A percentile compares a stretch with the other conserved stretches of the same genome.
phyloP scores from a whole-genome alignment of 2,888 invertebrate species.

The Orthosia cruda region DNA sequence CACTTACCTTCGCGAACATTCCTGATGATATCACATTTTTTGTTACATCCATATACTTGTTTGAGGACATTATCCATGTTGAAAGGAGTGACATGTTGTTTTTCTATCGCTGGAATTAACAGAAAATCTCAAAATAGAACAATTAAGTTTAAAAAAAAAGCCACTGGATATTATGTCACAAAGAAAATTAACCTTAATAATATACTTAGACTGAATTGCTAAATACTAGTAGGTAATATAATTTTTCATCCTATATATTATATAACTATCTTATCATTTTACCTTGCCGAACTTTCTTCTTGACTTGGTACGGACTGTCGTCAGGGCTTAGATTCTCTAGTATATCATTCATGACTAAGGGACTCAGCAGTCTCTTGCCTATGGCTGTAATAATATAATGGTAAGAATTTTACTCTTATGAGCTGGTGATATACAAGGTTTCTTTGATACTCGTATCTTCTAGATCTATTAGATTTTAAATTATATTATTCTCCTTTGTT shows the following conservation, averaged over 20 bases:
- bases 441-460: no score
- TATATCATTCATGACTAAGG: conserved; percentile 31
- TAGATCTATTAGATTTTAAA: no score
- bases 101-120: conserved; percentile 39
- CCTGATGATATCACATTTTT: conserved; percentile 24
- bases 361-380: conserved; percentile 14
- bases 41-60: neutral
- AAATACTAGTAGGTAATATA: no score
- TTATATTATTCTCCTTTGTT: no score
- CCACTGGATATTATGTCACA: no score
- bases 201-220: no score
- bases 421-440: no score
- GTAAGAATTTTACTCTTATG: neutral
- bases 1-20: conserved; percentile 38
- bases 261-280: neutral
- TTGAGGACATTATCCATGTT: conserved; percentile 36
- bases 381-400: conserved; percentile 19
- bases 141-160: no score
- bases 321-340: conserved; percentile 5
- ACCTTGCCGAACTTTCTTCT: conserved; percentile 29
- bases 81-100: conserved; percentile 15
- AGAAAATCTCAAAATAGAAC: neutral
- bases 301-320: conserved; percentile 1
- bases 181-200: no score
- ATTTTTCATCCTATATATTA: no score